phyloP scores from a whole-genome alignment of 2,113 vertebrate species.

The Chloropsis hardwickii region DNA sequence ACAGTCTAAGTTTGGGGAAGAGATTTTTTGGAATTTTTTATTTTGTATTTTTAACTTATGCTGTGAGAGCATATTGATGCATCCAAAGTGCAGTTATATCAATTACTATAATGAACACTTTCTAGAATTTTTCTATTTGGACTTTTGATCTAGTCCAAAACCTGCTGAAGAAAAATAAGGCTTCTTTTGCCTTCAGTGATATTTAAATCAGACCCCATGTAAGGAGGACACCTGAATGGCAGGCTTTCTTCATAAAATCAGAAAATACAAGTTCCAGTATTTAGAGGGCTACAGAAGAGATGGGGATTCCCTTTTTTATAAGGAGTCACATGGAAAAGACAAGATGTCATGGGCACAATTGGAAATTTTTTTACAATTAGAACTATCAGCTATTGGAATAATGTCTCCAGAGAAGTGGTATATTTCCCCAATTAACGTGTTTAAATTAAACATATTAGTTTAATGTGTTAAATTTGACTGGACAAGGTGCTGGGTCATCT shows the following conservation, averaged over 20 bases:
- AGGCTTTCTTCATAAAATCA: background rate
- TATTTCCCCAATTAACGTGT: background rate
- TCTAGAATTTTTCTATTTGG: background rate
- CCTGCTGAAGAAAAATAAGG: background rate
- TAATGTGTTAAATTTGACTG: background rate
- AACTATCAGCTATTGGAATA: background rate
- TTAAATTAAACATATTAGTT: no score
- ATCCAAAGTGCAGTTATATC: conserved; percentile 20
- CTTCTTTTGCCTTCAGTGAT: background rate
- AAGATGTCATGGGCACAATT: background rate
- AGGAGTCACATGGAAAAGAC: background rate
- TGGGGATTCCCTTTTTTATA: background rate
- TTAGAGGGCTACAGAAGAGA: background rate
- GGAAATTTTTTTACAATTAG: background rate
- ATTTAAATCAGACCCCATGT: background rate
- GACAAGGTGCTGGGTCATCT: background rate
- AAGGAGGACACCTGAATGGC: background rate
- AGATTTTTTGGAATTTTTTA: background rate
- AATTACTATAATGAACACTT: background rate
- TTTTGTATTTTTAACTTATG: background rate
- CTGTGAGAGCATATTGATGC: background rate
- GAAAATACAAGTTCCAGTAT: background rate
- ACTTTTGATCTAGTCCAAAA: background rate
- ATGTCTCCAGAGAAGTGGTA: background rate
- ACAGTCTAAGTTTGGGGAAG: background rate